These are phyloP conservation scores for Metopia argyrocephala DNA, from an alignment of 2,888 invertebrate species.

Conservation along the genomic window DNA sequence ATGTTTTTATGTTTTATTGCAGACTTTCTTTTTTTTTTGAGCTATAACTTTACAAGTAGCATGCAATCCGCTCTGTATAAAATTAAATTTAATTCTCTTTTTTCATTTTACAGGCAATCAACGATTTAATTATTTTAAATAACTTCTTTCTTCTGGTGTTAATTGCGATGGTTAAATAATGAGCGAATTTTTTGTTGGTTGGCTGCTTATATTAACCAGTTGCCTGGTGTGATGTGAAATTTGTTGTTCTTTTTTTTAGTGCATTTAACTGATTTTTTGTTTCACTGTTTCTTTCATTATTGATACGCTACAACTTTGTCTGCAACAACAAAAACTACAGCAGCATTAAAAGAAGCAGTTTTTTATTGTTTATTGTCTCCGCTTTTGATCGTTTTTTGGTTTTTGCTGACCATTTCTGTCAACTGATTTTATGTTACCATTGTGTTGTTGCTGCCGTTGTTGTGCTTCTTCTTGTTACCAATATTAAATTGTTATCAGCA, in stretches of 20 bases:
- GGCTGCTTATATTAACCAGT: neutral
- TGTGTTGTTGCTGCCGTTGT: neutral
- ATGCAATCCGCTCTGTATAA: no score
- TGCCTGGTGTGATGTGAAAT: constrained; percentile 45
- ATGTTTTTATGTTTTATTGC: no score
- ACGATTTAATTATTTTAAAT: constrained; percentile 14
- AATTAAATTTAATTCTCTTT: no score
- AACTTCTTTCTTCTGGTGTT: neutral
- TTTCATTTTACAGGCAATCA: no score
- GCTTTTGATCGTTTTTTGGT: constrained; percentile 16
- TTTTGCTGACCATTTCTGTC: constrained; percentile 44
- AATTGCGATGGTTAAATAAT: constrained; percentile 40
- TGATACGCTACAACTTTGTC: neutral
- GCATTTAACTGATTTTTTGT: constrained; percentile 50
- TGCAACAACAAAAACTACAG: neutral
- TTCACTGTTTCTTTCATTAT: constrained; percentile 42
- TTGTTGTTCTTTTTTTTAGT: no score
- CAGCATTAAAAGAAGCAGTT: no score
- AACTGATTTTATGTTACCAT: constrained; percentile 25
- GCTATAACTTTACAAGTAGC: no score
- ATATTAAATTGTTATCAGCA: constrained; percentile 21
- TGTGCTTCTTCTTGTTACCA: constrained; percentile 19
- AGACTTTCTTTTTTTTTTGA: no score
- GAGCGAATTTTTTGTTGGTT: constrained; percentile 28
- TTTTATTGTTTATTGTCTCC: no score